phyloP scores from a whole-genome alignment of 2,113 vertebrate species.

The Uropsilus gracilis region DNA sequence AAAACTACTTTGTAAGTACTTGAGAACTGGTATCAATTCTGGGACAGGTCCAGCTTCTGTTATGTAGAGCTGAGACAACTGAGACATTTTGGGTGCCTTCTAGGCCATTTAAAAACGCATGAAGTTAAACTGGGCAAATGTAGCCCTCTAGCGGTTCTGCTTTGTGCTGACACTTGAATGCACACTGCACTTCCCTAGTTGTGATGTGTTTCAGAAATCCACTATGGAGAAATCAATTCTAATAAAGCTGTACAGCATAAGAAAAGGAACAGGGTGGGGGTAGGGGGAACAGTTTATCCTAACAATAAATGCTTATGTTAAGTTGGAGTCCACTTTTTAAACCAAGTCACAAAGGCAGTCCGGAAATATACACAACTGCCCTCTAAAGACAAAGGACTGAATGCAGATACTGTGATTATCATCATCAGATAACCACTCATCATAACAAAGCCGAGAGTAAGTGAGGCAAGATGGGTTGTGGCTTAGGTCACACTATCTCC shows the following conservation, averaged over 20 bases:
- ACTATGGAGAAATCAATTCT: background rate
- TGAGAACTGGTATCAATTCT: background rate
- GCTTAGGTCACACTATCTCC: background rate
- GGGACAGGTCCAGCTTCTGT: background rate
- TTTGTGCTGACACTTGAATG: background rate
- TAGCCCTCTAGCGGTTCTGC: conserved; percentile 63
- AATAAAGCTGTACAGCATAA: conserved; percentile 10
- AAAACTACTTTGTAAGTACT: background rate
- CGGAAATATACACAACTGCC: background rate
- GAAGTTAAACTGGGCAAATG: background rate
- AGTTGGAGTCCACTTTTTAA: background rate
- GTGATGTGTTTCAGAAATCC: background rate
- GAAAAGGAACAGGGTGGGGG: background rate
- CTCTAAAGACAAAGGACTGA: background rate
- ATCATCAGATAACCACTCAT: background rate
- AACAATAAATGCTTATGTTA: background rate
- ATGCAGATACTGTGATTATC: background rate
- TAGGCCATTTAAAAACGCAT: background rate
- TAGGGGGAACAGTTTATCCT: background rate
- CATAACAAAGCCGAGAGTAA: background rate
- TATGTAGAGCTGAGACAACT: background rate
- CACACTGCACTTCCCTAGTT: background rate
- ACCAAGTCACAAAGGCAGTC: background rate
- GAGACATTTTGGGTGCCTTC: background rate
- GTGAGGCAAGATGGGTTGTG: background rate